Evolutionary conservation across 1,140 invertebrate species (phyloP).

Genomic region (Pomacea maculata): DNA sequence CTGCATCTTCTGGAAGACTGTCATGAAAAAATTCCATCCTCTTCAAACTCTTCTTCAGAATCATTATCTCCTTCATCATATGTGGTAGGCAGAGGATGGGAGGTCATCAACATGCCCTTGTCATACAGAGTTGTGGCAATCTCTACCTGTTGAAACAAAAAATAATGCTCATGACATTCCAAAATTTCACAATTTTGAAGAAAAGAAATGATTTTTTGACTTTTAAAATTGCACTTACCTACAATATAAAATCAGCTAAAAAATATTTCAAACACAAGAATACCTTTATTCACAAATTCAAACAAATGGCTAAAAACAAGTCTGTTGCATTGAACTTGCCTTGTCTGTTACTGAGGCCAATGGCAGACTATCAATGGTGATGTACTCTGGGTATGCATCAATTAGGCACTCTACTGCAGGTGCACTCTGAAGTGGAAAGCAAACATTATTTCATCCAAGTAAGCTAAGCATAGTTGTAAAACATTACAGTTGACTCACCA

Average conservation of each 20-base stretch:
- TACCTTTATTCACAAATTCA: background rate
- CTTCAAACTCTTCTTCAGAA: conserved; percentile 24
- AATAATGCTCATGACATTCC: background rate
- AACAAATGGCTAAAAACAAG: background rate
- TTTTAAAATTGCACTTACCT: background rate
- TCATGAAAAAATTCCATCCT: no score
- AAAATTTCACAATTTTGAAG: background rate
- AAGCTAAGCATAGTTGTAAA: no score
- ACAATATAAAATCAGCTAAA: background rate
- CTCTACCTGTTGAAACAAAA: conserved; percentile 67
- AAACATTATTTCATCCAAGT: no score
- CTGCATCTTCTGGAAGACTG: no score
- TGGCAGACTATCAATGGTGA: conserved; percentile 77
- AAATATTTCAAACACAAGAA: no score
- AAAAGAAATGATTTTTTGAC: background rate
- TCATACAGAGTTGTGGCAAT: conserved; percentile 77
- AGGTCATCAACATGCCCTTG: conserved; percentile 74
- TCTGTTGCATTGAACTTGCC: conserved; percentile 59
- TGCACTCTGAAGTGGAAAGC: conserved; percentile 64
- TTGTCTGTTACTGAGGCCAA: conserved; percentile 73
- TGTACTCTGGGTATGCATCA: conserved; percentile 79
- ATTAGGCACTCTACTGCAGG: conserved; percentile 79
- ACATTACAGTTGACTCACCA: no score
- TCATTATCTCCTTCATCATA: conserved; percentile 43
- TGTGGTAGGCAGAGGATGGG: conserved; percentile 67